phyloP scores from a whole-genome alignment of 2,797 vertebrate species.

The Lacerta viridis region DNA sequence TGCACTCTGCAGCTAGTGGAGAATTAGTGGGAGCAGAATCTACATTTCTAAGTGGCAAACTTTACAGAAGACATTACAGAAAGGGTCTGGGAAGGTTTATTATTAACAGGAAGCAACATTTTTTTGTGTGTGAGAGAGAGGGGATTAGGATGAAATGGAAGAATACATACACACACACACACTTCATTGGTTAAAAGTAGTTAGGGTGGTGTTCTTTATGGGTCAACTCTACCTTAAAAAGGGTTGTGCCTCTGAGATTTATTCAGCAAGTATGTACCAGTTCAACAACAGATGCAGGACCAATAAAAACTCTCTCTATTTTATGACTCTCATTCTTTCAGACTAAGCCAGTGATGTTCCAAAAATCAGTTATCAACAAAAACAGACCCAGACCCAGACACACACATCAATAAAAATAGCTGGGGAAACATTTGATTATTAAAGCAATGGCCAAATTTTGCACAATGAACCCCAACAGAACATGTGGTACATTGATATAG shows the following conservation, averaged over 20 bases:
- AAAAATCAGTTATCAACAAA: background rate
- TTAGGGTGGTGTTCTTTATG: background rate
- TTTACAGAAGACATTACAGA: background rate
- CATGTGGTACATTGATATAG: accelerated
- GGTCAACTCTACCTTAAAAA: background rate
- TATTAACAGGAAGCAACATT: background rate
- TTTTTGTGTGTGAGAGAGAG: background rate
- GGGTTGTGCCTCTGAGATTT: background rate
- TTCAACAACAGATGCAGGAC: background rate
- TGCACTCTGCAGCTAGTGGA: accelerated
- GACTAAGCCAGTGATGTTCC: background rate
- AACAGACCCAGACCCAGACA: background rate
- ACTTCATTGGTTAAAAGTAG: background rate
- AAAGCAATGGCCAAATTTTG: slow-evolving; percentile 14
- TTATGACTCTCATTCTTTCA: slow-evolving; percentile 1
- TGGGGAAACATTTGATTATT: slow-evolving; percentile 5
- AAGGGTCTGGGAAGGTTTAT: background rate
- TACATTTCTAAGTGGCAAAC: slow-evolving; percentile 16
- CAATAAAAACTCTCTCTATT: background rate
- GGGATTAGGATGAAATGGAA: background rate
- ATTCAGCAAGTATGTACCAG: background rate
- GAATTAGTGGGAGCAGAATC: slow-evolving; percentile 3
- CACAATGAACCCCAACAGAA: background rate
- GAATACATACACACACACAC: background rate
- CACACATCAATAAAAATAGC: background rate